Percentiles rank a stretch among this genome's conserved stretches.
phyloP scores from a whole-genome alignment of 2,888 invertebrate species.

The Eilema depressum region DNA sequence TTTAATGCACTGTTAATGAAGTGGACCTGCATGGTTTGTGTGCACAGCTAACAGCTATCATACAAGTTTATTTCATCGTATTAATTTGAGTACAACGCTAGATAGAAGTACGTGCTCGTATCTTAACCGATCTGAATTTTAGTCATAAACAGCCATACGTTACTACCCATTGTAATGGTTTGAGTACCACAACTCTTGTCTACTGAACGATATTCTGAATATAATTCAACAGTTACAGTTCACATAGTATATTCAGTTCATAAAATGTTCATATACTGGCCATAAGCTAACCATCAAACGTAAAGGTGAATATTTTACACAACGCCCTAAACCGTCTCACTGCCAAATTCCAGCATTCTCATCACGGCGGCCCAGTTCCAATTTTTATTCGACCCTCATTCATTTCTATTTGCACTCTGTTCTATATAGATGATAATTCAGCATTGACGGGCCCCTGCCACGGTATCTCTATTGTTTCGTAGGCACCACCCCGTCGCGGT shows the following conservation, averaged over 20 bases:
- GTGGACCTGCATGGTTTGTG: too few species aligned
- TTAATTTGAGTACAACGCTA: neutral
- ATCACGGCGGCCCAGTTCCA: conserved; percentile 34
- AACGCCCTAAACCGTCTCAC: conserved; percentile 26
- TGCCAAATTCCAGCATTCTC: conserved; percentile 27
- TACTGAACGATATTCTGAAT: neutral
- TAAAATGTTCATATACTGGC: too few species aligned
- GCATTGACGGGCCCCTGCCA: conserved; percentile 36
- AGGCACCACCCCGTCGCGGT: conserved; percentile 45
- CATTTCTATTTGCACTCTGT: conserved; percentile 41
- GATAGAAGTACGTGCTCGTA: neutral
- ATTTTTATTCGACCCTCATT: conserved; percentile 39
- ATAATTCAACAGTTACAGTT: neutral
- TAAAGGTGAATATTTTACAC: conserved; percentile 24
- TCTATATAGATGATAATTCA: conserved; percentile 50
- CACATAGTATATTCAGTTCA: conserved; percentile 17
- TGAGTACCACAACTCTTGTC: neutral
- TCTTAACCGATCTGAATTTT: neutral
- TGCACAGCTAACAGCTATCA: too few species aligned
- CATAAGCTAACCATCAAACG: conserved; percentile 17
- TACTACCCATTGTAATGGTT: neutral
- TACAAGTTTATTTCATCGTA: neutral
- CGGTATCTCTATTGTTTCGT: conserved; percentile 49
- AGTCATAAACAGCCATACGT: neutral
- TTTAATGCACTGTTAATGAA: too few species aligned